A percentile compares a stretch with the other conserved stretches of the same genome.
Evolutionary conservation across 2,888 invertebrate species (phyloP).

Genomic region (Dastarcus helophoroides): DNA sequence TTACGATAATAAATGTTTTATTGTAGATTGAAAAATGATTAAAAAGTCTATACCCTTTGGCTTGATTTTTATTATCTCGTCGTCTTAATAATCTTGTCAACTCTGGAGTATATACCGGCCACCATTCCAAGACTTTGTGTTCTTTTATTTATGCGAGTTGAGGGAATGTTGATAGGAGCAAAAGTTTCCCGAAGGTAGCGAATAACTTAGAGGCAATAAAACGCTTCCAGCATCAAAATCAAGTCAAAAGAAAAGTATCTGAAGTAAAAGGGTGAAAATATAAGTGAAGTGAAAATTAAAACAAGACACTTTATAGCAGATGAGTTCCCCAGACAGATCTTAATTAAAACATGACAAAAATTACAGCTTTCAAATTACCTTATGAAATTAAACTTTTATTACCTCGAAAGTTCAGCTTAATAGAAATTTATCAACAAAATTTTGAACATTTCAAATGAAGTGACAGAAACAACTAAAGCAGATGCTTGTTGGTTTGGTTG

Average conservation of each 20-base stretch:
- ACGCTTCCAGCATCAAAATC: constrained; percentile 20
- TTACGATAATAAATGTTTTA: constrained; percentile 1
- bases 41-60: too few species aligned
- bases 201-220: constrained; percentile 3
- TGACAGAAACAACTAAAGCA: too few species aligned
- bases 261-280: constrained; percentile 30
- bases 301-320: constrained; percentile 28
- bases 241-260: constrained; percentile 26
- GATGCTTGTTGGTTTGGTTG: too few species aligned
- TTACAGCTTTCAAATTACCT: constrained; percentile 28
- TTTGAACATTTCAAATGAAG: too few species aligned
- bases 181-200: too few species aligned
- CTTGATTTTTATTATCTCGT: too few species aligned
- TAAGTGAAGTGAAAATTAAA: constrained; percentile 30
- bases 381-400: constrained; percentile 29
- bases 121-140: too few species aligned
- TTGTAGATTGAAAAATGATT: neutral
- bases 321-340: constrained; percentile 13
- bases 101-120: too few species aligned
- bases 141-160: too few species aligned
- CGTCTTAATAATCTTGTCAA: too few species aligned
- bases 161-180: too few species aligned
- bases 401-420: constrained; percentile 17
- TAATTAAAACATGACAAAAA: constrained; percentile 31
- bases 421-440: constrained; percentile 12